A percentile compares a stretch with the other conserved stretches of the same genome.
phyloP scores from a whole-genome alignment of 2,113 vertebrate species.

The Tachysurus fulvidraco region DNA sequence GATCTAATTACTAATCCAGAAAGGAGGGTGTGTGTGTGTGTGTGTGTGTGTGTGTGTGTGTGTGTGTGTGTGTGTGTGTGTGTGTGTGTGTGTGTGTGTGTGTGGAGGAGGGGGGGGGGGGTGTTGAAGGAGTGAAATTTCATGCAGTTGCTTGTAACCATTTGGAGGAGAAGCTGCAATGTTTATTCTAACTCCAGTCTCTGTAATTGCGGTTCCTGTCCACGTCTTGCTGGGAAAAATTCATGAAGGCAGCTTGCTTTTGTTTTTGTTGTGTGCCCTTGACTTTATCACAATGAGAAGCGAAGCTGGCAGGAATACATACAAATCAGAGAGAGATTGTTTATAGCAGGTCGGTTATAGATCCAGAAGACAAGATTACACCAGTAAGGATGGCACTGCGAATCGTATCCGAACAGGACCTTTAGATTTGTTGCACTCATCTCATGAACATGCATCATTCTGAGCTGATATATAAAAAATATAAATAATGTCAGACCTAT shows the following conservation, averaged over 20 bases:
- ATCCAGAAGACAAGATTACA: conserved; percentile 6
- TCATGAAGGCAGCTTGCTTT: conserved; percentile 12
- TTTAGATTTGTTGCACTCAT: neutral
- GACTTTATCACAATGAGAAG: conserved; percentile 11
- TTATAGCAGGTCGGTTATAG: neutral
- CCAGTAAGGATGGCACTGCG: neutral
- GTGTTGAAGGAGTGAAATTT: conserved; percentile 50
- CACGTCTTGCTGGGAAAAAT: conserved; percentile 41
- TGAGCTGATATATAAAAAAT: neutral
- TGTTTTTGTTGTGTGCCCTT: conserved; percentile 36
- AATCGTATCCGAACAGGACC: neutral
- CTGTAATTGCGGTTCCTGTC: conserved; percentile 65
- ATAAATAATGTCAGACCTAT: too few species aligned
- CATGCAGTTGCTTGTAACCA: conserved; percentile 53
- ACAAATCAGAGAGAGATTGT: neutral
- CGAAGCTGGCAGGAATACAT: neutral
- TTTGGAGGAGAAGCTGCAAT: conserved; percentile 55
- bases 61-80: too few species aligned
- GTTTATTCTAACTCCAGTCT: conserved; percentile 43
- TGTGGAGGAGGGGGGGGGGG: too few species aligned
- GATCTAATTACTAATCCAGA: conserved; percentile 64
- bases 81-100: too few species aligned
- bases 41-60: too few species aligned
- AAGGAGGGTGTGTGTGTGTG: too few species aligned
- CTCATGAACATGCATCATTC: neutral